Base-by-base conservation (phyloP, 2,888 invertebrate genomes). In the Gibbula magus region DNA sequence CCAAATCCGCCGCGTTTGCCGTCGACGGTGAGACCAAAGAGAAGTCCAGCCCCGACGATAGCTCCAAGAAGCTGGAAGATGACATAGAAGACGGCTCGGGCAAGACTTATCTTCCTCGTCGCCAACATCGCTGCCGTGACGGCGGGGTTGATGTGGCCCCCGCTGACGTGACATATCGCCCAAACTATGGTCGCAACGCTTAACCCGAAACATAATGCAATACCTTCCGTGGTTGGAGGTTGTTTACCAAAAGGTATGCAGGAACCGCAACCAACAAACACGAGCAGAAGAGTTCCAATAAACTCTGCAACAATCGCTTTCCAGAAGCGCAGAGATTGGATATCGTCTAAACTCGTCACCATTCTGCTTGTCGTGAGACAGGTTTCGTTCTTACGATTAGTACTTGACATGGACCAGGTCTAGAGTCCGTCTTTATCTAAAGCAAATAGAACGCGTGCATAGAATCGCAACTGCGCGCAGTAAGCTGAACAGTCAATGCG, bases 31-130 rank as follows among this genome's bases (percentile, higher is more conserved):
- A 91, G 85, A 78, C 97, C 97, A 91, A 97, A 97, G 83, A 98
- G 95, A 83, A 98, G 95, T 0, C 97, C 98, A 4, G 98, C 97
- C 66, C 98, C 98, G 0, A 98, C 98, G 87, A 98, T 97, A 22
- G 96, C 97, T 25, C 98, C 98, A 70, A 97, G 97, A 92, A 97
- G 97, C 93, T 98, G 98, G 81, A 97, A 97, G 7, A 96, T 95
- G 83, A 98, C 94, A 93, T 97, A 97, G 93, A 98, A 95, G 76
- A 96, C 94, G 0, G 96, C 96, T 76, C 98, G 94, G 83, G 98
- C 94, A 67, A 96, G 95, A 20, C 97, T 96, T 88, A 98, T 96
- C 90, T 95, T 95, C 84, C 97, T 94, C 74, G 97, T 96, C 86
- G 97, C 95, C 88, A 96, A 95, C 94, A 97, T 95, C 78, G 97